Conservation (phyloP, 1,140 invertebrate genomes). For the Agrypnia vestita region DNA sequence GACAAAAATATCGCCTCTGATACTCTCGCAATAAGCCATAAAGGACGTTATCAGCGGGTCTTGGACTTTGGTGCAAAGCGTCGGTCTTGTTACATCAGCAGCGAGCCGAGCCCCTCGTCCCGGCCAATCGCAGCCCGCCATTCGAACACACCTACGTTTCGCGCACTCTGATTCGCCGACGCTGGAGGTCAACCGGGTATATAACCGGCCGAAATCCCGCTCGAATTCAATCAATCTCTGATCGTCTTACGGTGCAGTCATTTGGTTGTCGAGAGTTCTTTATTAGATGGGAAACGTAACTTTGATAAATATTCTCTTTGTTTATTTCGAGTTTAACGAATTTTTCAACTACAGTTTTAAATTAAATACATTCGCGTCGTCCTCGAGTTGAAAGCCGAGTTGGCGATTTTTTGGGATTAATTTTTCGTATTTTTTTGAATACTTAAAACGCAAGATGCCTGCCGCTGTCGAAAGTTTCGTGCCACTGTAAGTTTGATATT, state of each 20-base stretch:
- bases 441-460: slow-evolving; percentile 52
- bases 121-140: slow-evolving; percentile 5
- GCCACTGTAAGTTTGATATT: slow-evolving; percentile 7
- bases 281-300: slow-evolving; percentile 46
- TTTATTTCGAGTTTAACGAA: slow-evolving; percentile 45
- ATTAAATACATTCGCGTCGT: slow-evolving; percentile 4
- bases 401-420: slow-evolving; percentile 15
- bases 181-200: slow-evolving; percentile 29
- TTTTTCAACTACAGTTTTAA: not conserved
- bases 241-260: not conserved
- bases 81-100: slow-evolving; percentile 47
- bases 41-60: not conserved
- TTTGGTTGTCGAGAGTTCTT: not conserved
- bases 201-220: slow-evolving; percentile 5
- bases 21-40: not conserved
- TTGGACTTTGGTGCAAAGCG: slow-evolving; percentile 25
- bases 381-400: slow-evolving; percentile 32
- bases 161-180: slow-evolving; percentile 28
- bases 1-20: too few relatives aligned
- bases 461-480: slow-evolving; percentile 54
- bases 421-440: slow-evolving; percentile 34
- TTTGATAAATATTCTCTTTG: slow-evolving; percentile 37
- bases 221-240: slow-evolving; percentile 16
- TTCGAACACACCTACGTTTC: slow-evolving; percentile 32
- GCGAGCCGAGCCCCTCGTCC: not conserved